Conservation (phyloP, 1,140 invertebrate species). For the Halictus rubicundus region DNA sequence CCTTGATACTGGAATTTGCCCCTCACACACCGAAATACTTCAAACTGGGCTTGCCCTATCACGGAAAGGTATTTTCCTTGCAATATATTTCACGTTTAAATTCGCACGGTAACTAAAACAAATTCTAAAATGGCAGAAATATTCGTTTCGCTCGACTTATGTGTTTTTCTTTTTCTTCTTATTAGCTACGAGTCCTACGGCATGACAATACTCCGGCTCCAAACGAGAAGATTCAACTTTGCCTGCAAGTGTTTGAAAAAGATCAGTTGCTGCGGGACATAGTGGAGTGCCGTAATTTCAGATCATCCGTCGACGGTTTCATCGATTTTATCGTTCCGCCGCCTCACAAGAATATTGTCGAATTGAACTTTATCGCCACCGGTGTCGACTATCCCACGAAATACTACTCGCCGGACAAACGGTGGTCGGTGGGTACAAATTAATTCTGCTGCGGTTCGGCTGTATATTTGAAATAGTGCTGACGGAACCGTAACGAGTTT, state of each 20-base stretch:
- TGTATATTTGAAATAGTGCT: too few species aligned
- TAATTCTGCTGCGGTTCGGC: background rate
- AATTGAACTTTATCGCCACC: constrained; percentile 76
- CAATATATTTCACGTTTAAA: too few species aligned
- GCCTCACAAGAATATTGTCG: constrained; percentile 73
- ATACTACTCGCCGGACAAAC: constrained; percentile 78
- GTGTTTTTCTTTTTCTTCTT: background rate
- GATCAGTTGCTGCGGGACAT: constrained; percentile 74
- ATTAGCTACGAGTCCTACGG: constrained; percentile 71
- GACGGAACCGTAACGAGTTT: too few species aligned
- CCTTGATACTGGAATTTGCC: constrained; percentile 81
- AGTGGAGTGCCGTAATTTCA: constrained; percentile 77
- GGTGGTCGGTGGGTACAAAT: constrained; percentile 73
- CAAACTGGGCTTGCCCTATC: constrained; percentile 84
- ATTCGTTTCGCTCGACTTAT: background rate
- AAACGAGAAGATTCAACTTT: constrained; percentile 77
- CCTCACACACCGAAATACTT: constrained; percentile 82
- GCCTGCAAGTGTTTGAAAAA: constrained; percentile 73
- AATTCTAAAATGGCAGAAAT: too few species aligned
- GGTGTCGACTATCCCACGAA: constrained; percentile 77
- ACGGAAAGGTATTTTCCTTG: constrained; percentile 81
- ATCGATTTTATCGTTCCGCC: constrained; percentile 78
- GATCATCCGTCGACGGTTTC: constrained; percentile 75
- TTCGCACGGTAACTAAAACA: too few species aligned
- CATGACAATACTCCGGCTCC: constrained; percentile 75